phyloP scores from a whole-genome alignment of 2,113 vertebrate genomes.

The Etheostoma cragini region DNA sequence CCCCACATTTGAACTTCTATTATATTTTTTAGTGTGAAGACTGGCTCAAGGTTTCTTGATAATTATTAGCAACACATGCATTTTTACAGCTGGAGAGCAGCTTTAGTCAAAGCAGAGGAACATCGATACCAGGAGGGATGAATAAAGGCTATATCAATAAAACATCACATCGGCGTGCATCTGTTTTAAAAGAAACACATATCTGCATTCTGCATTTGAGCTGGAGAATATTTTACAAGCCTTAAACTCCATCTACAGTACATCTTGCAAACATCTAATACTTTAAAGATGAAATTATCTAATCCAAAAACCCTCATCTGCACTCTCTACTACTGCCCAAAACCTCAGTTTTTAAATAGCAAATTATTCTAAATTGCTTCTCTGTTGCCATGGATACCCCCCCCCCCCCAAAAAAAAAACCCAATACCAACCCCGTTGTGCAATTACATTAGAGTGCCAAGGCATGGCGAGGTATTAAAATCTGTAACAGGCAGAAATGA shows the following conservation, averaged over 20 bases:
- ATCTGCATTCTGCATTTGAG: constrained; percentile 71
- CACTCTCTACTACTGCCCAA: constrained; percentile 54
- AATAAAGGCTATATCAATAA: constrained; percentile 79
- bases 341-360: constrained; percentile 81
- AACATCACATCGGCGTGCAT: constrained; percentile 73
- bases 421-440: constrained; percentile 74
- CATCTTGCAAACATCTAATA: constrained; percentile 70
- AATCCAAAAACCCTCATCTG: constrained; percentile 58
- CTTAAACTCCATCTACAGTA: constrained; percentile 37
- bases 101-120: constrained; percentile 57
- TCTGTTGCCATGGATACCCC: constrained; percentile 82
- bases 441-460: constrained; percentile 79
- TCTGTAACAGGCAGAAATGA: constrained; percentile 68
- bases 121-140: constrained; percentile 67
- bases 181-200: constrained; percentile 61
- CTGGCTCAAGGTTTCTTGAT: constrained; percentile 61
- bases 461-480: constrained; percentile 78
- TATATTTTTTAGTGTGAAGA: constrained; percentile 37
- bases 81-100: constrained; percentile 64
- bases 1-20: constrained; percentile 6
- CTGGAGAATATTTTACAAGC: constrained; percentile 60
- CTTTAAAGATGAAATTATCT: constrained; percentile 71
- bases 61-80: constrained; percentile 51
- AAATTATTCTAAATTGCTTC: constrained; percentile 82
- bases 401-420: constrained; percentile 4